phyloP scores from a whole-genome alignment of 92 coral and sea anemone genomes.

The Porites cylindrica region DNA sequence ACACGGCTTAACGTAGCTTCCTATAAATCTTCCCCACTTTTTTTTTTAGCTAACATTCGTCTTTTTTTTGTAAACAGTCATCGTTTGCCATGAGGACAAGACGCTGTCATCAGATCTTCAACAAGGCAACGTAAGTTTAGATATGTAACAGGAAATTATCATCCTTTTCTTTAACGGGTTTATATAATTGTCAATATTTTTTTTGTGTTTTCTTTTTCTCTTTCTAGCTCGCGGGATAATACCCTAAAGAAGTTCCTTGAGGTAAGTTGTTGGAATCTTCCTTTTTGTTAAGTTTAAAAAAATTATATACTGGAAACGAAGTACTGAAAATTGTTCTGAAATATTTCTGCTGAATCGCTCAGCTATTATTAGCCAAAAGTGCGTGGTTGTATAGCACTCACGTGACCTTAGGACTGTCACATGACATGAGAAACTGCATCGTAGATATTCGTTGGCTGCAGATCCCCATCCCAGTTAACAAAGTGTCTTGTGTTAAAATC shows the following conservation, averaged over 20 bases:
- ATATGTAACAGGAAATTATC: neutral
- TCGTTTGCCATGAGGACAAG: constrained; percentile 86
- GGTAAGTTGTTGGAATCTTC: neutral
- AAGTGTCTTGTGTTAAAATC: too few species aligned
- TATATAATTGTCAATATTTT: neutral
- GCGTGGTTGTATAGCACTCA: too few species aligned
- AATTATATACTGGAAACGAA: neutral
- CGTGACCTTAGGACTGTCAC: too few species aligned
- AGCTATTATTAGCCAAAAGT: too few species aligned
- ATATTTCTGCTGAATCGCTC: too few species aligned
- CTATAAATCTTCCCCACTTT: neutral
- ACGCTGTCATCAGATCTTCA: constrained; percentile 90
- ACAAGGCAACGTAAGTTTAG: constrained; percentile 80
- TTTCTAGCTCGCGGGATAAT: constrained; percentile 19
- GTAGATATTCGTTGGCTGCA: too few species aligned
- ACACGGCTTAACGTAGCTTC: too few species aligned
- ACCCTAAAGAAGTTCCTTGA: constrained; percentile 46
- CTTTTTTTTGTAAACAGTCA: constrained; percentile 61
- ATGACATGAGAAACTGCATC: too few species aligned
- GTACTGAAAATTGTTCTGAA: too few species aligned
- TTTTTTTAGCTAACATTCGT: neutral
- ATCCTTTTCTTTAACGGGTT: neutral
- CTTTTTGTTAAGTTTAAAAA: neutral
- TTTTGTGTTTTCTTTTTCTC: neutral
- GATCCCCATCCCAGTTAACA: too few species aligned